Conservation (phyloP, 2,797 vertebrate genomes). For the Calcarius lapponicus region DNA sequence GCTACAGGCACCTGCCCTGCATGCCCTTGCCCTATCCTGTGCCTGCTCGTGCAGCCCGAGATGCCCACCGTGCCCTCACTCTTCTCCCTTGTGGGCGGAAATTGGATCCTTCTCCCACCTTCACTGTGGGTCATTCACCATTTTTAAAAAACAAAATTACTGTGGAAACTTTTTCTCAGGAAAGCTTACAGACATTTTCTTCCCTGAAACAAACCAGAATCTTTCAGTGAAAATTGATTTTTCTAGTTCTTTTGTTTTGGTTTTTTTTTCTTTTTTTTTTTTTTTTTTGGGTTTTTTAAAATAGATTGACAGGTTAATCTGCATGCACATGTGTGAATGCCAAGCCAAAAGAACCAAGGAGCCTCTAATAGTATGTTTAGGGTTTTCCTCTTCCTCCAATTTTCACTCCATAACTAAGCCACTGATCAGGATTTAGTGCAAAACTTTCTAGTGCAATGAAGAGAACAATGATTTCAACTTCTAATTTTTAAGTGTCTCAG, state of each 20-base stretch:
- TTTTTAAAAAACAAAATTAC: neutral
- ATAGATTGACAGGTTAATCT: neutral
- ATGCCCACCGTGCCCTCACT: neutral
- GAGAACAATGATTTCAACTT: neutral
- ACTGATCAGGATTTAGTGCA: neutral
- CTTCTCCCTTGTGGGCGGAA: neutral
- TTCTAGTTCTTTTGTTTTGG: neutral
- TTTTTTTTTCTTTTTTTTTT: rapidly evolving
- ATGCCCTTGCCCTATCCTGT: neutral
- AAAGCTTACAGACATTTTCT: neutral
- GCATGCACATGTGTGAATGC: rapidly evolving
- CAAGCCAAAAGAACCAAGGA: neutral
- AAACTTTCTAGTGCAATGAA: neutral
- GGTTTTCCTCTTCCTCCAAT: neutral
- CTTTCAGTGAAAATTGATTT: neutral
- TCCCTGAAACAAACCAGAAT: neutral
- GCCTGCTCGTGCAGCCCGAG: rapidly evolving
- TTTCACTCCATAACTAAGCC: neutral
- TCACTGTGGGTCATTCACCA: rapidly evolving
- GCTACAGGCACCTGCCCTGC: neutral
- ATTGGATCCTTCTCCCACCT: neutral
- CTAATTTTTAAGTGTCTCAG: neutral
- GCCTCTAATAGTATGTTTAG: neutral
- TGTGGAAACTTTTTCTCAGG: neutral
- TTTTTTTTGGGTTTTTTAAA: neutral